Evolutionary conservation across 23 tunicate genomes (phyloP).

Genomic region (Ascidia mentula): DNA sequence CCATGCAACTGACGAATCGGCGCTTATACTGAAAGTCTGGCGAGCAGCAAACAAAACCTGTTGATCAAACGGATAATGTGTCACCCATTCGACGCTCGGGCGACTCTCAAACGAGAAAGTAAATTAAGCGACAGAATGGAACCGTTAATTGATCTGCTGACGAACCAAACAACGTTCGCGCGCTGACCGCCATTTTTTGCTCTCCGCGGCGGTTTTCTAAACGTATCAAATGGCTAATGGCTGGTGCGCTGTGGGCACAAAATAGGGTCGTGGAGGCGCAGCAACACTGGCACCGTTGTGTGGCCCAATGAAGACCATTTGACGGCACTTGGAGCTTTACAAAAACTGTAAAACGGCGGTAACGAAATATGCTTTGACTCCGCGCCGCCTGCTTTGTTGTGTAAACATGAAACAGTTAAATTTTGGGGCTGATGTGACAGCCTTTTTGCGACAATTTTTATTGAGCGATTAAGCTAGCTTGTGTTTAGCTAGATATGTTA

Average conservation of each 20-base stretch:
- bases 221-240: slow-evolving; percentile 5
- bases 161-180: background rate
- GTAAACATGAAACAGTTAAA: background rate
- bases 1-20: background rate
- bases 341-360: background rate
- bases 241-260: background rate
- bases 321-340: background rate
- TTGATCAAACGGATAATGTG: slow-evolving; percentile 6
- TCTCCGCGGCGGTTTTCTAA: background rate
- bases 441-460: no score
- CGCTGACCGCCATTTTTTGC: background rate
- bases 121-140: background rate
- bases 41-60: background rate
- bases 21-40: no score
- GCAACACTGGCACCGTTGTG: no score
- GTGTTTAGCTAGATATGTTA: no score
- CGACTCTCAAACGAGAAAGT: background rate
- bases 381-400: background rate
- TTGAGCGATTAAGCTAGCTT: no score
- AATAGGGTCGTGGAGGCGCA: background rate
- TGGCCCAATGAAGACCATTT: background rate
- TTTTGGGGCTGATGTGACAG: no score
- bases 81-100: background rate
- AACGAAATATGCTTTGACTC: background rate
- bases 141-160: slow-evolving; percentile 7